Conservation (phyloP, 1,140 invertebrate species). For the Sarcophaga bullata region DNA sequence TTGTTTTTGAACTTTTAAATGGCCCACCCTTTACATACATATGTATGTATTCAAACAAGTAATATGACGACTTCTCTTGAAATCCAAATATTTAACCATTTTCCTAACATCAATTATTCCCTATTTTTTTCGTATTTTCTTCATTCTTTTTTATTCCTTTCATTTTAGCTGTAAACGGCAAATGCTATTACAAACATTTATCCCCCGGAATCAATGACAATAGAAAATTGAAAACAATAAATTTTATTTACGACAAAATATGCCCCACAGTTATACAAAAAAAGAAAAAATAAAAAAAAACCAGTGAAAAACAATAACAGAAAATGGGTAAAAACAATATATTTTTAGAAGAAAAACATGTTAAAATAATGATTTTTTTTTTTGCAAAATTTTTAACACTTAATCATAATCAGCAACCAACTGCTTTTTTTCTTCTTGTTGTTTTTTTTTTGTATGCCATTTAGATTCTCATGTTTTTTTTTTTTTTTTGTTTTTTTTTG, state of each 20-base stretch:
- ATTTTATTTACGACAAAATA: constrained; percentile 22
- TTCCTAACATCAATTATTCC: neutral
- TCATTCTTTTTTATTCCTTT: neutral
- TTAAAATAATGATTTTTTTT: constrained; percentile 17
- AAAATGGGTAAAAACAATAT: neutral
- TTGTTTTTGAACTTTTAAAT: no score
- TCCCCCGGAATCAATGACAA: neutral
- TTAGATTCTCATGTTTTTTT: neutral
- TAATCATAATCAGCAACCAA: constrained; percentile 24
- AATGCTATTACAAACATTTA: neutral
- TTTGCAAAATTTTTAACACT: constrained; percentile 21
- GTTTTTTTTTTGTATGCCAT: no score
- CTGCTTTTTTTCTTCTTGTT: neutral
- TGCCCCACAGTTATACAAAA: neutral
- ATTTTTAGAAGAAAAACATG: neutral
- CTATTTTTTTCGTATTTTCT: neutral
- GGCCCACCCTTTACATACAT: no score
- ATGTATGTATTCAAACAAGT: no score
- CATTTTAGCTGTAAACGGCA: neutral
- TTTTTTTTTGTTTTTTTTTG: neutral
- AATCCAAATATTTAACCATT: neutral
- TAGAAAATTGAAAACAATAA: constrained; percentile 14
- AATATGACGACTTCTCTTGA: no score
- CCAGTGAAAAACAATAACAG: neutral
- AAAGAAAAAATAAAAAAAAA: neutral